A percentile compares a stretch with the other conserved stretches of the same genome.
Conservation (phyloP, 2,113 vertebrate genomes). For the Ardeotis arabs region DNA sequence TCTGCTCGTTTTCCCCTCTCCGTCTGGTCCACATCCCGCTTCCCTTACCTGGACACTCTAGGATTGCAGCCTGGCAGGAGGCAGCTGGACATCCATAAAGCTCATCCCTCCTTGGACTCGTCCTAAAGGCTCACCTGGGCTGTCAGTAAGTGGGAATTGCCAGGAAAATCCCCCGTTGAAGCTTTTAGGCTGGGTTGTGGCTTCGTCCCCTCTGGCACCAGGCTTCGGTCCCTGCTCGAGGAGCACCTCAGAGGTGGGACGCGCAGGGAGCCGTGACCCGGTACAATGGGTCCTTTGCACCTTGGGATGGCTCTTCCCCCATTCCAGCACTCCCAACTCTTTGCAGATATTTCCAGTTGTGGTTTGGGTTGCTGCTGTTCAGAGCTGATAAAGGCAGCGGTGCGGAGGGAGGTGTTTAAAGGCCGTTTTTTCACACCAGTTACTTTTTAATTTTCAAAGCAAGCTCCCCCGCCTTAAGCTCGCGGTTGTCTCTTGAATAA, state of each 20-base stretch:
- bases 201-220: fast-evolving
- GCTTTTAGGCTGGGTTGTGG: background rate
- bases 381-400: background rate
- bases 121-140: background rate
- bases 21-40: background rate
- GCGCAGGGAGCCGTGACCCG: background rate
- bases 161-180: background rate
- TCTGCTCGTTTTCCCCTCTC: background rate
- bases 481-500: conserved; percentile 9
- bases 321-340: background rate
- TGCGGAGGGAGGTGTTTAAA: conserved; percentile 6
- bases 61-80: background rate
- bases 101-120: background rate
- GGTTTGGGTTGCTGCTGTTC: background rate
- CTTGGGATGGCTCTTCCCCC: background rate
- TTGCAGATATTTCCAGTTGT: background rate
- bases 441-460: conserved; percentile 23
- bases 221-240: background rate
- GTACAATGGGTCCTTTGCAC: background rate
- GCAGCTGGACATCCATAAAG: background rate
- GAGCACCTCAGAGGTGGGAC: background rate
- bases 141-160: background rate
- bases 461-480: background rate
- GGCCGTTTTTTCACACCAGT: background rate
- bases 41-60: background rate